Evolutionary conservation across 2,113 vertebrate genomes (phyloP).

Genomic region (Oryzias javanicus): DNA sequence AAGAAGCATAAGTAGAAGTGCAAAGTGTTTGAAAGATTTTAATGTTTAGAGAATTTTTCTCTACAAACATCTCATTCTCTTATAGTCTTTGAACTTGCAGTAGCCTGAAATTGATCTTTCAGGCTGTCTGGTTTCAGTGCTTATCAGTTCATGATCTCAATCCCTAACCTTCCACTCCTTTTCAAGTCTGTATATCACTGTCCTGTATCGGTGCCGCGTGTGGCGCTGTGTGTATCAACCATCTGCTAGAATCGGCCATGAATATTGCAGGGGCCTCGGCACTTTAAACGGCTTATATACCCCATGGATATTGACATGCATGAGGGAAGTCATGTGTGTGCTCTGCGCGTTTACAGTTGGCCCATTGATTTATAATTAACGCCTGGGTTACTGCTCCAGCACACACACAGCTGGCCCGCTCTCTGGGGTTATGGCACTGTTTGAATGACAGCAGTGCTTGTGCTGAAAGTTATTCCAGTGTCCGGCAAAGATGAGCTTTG

Average conservation of each 20-base stretch:
- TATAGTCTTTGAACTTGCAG: conserved; percentile 6
- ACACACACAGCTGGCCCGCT: conserved; percentile 69
- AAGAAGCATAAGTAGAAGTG: too few species aligned
- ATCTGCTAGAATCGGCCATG: conserved; percentile 67
- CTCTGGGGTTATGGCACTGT: conserved; percentile 58
- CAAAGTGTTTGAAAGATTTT: too few species aligned
- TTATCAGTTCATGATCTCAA: conserved; percentile 17
- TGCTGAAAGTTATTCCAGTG: conserved; percentile 45
- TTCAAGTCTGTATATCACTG: conserved; percentile 40
- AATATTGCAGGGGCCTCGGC: conserved; percentile 60
- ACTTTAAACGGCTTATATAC: conserved; percentile 62
- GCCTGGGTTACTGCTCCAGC: conserved; percentile 61
- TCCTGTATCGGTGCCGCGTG: conserved; percentile 52
- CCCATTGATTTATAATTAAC: conserved; percentile 76
- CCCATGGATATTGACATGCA: conserved; percentile 67
- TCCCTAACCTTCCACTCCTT: conserved; percentile 12
- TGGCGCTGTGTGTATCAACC: conserved; percentile 46
- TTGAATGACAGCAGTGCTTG: conserved; percentile 14
- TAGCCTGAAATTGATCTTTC: conserved; percentile 8
- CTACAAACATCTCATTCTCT: background rate
- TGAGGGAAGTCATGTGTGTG: conserved; percentile 63
- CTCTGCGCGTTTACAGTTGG: conserved; percentile 70
- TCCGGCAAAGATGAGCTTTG: conserved; percentile 19
- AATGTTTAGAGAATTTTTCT: background rate
- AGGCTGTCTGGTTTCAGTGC: background rate